phyloP scores from a whole-genome alignment of 2,888 invertebrate genomes.

The Tachystola acroxantha region DNA sequence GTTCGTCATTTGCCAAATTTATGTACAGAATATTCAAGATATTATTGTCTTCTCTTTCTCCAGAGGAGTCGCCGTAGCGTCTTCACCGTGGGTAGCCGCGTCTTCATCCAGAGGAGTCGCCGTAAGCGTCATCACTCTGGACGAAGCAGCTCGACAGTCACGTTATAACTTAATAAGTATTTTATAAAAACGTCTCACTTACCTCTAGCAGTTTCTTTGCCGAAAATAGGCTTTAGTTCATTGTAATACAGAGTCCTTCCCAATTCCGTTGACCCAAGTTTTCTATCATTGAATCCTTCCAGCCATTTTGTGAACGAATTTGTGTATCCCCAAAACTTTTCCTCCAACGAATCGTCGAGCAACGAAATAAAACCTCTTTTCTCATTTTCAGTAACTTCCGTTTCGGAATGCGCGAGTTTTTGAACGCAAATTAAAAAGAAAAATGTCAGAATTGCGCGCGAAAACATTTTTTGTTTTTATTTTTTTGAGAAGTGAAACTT shows the following conservation, averaged over 20 bases:
- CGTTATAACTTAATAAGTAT: no score
- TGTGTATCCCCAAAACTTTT: slow-evolving; percentile 33
- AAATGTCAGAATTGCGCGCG: slow-evolving; percentile 19
- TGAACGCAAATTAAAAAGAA: slow-evolving; percentile 16
- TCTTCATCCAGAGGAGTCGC: no score
- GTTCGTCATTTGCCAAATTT: no score
- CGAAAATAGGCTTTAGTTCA: slow-evolving; percentile 42
- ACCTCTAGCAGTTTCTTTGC: slow-evolving; percentile 25
- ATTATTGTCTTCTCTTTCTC: no score
- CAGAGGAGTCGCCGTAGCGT: no score
- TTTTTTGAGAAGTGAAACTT: no score
- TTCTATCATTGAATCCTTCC: slow-evolving; percentile 49
- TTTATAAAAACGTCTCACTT: no score
- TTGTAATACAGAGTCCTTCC: slow-evolving; percentile 48
- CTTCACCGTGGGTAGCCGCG: no score
- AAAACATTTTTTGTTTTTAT: slow-evolving; percentile 15
- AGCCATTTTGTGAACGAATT: slow-evolving; percentile 31
- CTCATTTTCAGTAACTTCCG: slow-evolving; percentile 6
- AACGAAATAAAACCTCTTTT: slow-evolving; percentile 17
- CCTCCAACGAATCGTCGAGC: slow-evolving; percentile 36
- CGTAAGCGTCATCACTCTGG: no score
- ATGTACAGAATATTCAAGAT: no score
- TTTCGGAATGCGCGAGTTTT: slow-evolving; percentile 1
- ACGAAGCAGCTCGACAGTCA: no score
- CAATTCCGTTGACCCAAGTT: slow-evolving; percentile 42